Evolutionary conservation across 2,113 vertebrate genomes (phyloP).

Genomic region (Ivindomyrus marchei): DNA sequence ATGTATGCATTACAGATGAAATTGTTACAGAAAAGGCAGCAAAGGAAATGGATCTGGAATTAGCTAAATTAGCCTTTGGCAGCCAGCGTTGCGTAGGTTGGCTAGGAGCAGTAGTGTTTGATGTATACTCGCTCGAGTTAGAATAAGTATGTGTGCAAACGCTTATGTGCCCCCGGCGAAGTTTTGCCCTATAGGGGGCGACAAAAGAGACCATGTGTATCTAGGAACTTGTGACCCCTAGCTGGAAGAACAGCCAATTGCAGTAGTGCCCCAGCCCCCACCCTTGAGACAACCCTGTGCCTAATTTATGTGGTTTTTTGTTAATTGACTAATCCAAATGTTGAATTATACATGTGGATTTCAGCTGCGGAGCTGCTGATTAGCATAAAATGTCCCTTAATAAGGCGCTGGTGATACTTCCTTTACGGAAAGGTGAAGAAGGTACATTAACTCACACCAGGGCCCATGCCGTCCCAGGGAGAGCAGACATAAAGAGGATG

Average conservation of each 20-base stretch:
- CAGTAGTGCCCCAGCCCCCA: neutral
- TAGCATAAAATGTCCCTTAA: conserved; percentile 36
- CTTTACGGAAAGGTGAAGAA: neutral
- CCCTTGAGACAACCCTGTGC: neutral
- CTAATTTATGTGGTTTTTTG: conserved; percentile 11
- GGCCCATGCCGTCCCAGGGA: neutral
- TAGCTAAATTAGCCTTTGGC: neutral
- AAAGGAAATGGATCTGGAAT: neutral
- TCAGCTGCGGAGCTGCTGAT: conserved; percentile 38
- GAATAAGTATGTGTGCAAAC: neutral
- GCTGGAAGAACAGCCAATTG: neutral
- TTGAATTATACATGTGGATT: conserved; percentile 57
- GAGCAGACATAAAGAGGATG: neutral
- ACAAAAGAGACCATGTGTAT: neutral
- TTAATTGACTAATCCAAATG: conserved; percentile 52
- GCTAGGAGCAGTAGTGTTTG: neutral
- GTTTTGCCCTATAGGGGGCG: neutral
- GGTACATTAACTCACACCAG: neutral
- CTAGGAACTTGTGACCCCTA: neutral
- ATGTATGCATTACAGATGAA: neutral
- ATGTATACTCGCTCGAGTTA: neutral
- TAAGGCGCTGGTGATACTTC: neutral
- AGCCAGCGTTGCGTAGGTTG: neutral
- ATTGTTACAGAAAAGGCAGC: neutral
- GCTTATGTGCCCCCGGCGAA: neutral